Percentiles rank a stretch among this genome's conserved stretches.
Conservation (phyloP, 2,113 vertebrate species). For the Corynorhinus townsendii region DNA sequence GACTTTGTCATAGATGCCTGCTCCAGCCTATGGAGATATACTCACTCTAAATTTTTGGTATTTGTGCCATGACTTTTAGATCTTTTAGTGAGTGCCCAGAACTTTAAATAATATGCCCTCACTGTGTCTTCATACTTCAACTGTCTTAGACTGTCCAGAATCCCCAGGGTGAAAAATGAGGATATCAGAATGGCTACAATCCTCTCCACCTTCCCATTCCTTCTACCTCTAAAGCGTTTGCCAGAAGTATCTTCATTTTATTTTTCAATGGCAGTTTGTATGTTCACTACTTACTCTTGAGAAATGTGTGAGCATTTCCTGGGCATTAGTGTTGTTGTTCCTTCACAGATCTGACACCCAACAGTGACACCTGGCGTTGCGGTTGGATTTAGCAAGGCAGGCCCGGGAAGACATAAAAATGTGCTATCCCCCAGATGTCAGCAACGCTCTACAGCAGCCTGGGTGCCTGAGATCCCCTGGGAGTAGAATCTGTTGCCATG, state of each 20-base stretch:
- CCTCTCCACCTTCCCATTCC: neutral
- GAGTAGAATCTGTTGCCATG: neutral
- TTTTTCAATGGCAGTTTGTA: neutral
- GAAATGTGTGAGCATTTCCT: neutral
- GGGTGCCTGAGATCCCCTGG: neutral
- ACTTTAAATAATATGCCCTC: neutral
- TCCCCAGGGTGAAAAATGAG: neutral
- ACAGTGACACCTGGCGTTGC: neutral
- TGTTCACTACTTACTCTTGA: neutral
- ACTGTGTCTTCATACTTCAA: neutral
- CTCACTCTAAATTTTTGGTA: neutral
- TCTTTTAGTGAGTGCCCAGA: neutral
- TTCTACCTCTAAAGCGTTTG: neutral
- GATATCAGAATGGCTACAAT: neutral
- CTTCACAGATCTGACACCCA: neutral
- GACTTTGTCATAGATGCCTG: neutral
- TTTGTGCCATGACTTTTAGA: neutral
- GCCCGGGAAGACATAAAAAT: neutral
- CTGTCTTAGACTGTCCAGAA: neutral
- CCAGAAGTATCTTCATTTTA: neutral
- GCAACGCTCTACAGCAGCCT: neutral
- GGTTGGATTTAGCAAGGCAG: neutral
- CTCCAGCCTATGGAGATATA: neutral
- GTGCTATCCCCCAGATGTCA: neutral
- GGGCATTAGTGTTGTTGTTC: neutral